Percentiles rank a stretch among this genome's conserved stretches.
Evolutionary conservation across 2,888 invertebrate species (phyloP).

Genomic region (Aphodius sticticus): DNA sequence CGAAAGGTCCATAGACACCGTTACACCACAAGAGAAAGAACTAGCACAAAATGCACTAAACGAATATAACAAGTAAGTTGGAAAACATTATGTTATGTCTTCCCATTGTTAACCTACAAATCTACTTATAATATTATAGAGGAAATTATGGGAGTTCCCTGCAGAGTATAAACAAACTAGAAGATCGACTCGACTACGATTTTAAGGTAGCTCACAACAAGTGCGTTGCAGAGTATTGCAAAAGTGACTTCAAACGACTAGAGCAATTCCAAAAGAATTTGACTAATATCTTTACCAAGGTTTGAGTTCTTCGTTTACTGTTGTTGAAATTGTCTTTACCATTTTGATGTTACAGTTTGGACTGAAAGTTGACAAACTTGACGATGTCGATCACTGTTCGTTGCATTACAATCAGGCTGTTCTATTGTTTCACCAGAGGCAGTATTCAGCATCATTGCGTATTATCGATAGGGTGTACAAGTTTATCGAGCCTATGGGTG

Average conservation of each 20-base stretch:
- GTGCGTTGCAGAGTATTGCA: conserved; percentile 83
- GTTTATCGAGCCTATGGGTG: conserved; percentile 74
- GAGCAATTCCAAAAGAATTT: conserved; percentile 76
- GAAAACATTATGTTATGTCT: background rate
- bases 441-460: conserved; percentile 72
- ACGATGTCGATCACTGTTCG: conserved; percentile 73
- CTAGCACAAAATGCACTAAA: conserved; percentile 54
- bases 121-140: conserved; percentile 48
- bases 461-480: conserved; percentile 71
- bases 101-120: conserved; percentile 6
- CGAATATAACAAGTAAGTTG: conserved; percentile 57
- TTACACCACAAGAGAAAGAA: conserved; percentile 57
- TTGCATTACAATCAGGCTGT: conserved; percentile 83
- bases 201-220: conserved; percentile 84
- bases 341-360: conserved; percentile 51
- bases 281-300: conserved; percentile 67
- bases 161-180: conserved; percentile 71
- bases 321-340: conserved; percentile 19
- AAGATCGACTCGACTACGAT: conserved; percentile 68
- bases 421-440: conserved; percentile 76
- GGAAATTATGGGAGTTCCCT: conserved; percentile 70
- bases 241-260: conserved; percentile 75
- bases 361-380: conserved; percentile 62
- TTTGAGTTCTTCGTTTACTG: conserved; percentile 40
- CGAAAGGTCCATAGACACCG: conserved; percentile 52